Conservation (phyloP, 2,113 vertebrate genomes). For the Bubo bubo region DNA sequence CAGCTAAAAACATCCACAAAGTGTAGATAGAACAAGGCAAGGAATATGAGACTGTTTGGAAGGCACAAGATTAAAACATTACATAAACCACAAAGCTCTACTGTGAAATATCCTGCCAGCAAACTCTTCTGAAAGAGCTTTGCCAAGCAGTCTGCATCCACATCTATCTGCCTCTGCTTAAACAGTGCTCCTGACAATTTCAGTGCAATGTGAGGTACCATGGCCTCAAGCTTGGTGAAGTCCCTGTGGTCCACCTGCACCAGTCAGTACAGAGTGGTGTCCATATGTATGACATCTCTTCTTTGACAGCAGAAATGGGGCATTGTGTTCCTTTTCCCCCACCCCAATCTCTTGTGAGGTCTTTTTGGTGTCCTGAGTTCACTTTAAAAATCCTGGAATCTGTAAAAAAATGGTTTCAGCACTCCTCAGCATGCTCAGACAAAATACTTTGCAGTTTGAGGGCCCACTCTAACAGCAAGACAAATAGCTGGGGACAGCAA, state of each 20-base stretch:
- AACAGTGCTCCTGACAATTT: neutral
- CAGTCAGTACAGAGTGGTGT: neutral
- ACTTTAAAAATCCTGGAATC: neutral
- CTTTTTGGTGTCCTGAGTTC: neutral
- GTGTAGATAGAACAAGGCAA: neutral
- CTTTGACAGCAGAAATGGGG: neutral
- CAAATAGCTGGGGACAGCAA: neutral
- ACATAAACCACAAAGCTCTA: neutral
- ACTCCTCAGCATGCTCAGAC: neutral
- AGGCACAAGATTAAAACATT: neutral
- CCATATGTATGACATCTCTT: accelerated
- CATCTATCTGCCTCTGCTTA: no score
- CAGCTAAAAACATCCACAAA: neutral
- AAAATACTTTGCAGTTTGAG: neutral
- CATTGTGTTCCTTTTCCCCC: neutral
- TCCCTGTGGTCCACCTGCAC: neutral
- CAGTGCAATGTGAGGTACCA: accelerated
- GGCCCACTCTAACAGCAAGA: neutral
- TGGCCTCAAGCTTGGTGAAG: neutral
- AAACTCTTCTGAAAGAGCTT: neutral
- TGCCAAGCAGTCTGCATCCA: neutral
- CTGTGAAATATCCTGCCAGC: neutral
- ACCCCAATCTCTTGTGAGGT: accelerated
- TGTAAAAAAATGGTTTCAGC: neutral
- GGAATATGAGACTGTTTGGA: neutral